Evolutionary conservation across 2,797 vertebrate species (phyloP), one percentile per base, ranked within the genome.

Genomic region (Hydrocynus forskahlii): DNA sequence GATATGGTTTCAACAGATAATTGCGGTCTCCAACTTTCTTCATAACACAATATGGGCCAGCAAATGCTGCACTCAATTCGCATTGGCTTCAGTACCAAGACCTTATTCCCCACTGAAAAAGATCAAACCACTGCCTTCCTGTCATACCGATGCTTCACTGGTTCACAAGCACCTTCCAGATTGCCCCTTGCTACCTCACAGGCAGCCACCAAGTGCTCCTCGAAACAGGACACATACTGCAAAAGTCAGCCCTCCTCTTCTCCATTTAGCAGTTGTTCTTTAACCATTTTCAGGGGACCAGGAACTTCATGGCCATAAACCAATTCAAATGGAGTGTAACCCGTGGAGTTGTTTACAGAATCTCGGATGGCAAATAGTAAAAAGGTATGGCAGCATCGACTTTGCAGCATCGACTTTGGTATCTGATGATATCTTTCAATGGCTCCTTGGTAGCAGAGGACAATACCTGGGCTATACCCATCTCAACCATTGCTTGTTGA

Each of bases 361-460:
- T 73, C 57, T 2, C 78, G 13, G 25, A 72, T 7, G 17, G 78
- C 69, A 62, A 73, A 80, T 7, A 73, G 29, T 2, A 72, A 17
- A 19, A 71, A 9, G 77, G 68, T 7, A 69, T 43, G 0, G 23
- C 66, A 12, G 52, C 62, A 67, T 67, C 62, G 67, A 16, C 67
- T 14, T 3, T 19, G n/a, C n/a, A n/a, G n/a, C 29, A n/a, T 16
- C 6, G 13, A 17, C 12, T 8, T 52, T 0, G 2, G 21, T 1
- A 69, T 79, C 17, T 79, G 78, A 25, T 79, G 69, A 12, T 17
- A 70, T 38, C 76, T 70, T 19, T 71, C 52, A 59, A 71, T n/a
- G 16, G 35, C 67, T 6, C 67, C 54, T 9, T 79, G 62, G 45
- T 77, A 77, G 45, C 5, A 1, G 54, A 74, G 5, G 54, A 74